These are phyloP conservation scores for Nyleta sp. DNA, from an alignment of 2,888 invertebrate genomes.

Conservation along the genomic window DNA sequence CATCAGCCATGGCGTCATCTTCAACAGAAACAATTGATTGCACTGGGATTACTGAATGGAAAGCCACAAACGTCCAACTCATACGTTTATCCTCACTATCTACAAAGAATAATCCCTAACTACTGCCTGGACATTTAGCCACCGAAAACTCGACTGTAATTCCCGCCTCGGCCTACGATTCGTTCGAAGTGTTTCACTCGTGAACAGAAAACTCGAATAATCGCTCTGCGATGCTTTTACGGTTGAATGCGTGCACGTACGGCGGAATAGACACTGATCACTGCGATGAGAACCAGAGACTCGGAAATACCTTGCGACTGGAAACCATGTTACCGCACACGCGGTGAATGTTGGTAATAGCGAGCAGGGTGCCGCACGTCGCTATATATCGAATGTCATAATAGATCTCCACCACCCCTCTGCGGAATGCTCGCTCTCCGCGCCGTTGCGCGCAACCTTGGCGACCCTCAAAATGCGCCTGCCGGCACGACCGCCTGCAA, in stretches of 20 bases:
- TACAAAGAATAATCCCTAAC: no score
- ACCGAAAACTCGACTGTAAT: no score
- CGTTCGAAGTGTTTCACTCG: no score
- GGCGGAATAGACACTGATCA: conserved; percentile 67
- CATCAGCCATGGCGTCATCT: conserved; percentile 82
- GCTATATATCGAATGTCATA: conserved; percentile 82
- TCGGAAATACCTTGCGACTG: conserved; percentile 79
- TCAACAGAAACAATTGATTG: conserved; percentile 67
- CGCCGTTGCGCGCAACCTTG: conserved; percentile 71
- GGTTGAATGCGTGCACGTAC: conserved; percentile 63
- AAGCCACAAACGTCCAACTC: not conserved
- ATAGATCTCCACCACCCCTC: conserved; percentile 74
- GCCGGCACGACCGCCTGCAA: not conserved
- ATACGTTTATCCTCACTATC: no score
- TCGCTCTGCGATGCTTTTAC: conserved; percentile 38
- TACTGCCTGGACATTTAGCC: no score
- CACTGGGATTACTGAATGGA: conserved; percentile 17
- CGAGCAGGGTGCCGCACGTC: conserved; percentile 76
- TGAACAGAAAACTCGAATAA: no score
- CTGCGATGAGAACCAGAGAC: conserved; percentile 66
- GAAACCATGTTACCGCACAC: conserved; percentile 82
- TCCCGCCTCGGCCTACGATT: no score
- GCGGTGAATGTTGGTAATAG: conserved; percentile 82
- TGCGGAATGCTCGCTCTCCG: conserved; percentile 45
- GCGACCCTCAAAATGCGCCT: conserved; percentile 70